phyloP scores from a whole-genome alignment of 2,113 vertebrate genomes.

The Dinomys branickii region DNA sequence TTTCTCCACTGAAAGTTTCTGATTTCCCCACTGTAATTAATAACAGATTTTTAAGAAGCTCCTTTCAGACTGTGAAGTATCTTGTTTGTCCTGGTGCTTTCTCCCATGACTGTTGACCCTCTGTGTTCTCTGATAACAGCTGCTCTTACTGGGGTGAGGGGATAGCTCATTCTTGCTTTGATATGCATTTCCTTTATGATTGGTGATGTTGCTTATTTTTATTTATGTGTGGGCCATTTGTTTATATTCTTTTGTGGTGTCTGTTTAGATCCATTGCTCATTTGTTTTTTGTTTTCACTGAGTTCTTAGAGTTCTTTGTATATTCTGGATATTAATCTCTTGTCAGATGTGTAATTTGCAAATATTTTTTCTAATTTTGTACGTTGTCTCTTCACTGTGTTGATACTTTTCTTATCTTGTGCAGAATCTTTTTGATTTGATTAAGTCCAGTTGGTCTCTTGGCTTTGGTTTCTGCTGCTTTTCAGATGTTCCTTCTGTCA shows the following conservation, averaged over 20 bases:
- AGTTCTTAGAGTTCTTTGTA: background rate
- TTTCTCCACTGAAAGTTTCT: background rate
- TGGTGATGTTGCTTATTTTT: background rate
- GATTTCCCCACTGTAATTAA: conserved; percentile 35
- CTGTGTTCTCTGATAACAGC: background rate
- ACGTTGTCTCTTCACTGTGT: background rate
- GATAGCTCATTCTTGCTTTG: background rate
- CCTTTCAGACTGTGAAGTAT: background rate
- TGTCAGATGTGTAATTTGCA: background rate
- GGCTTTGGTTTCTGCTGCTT: background rate
- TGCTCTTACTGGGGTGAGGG: background rate
- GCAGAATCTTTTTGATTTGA: background rate
- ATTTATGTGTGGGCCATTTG: background rate
- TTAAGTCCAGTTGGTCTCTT: background rate
- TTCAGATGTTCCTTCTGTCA: background rate
- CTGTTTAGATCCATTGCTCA: background rate
- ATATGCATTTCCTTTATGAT: background rate
- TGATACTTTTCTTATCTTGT: background rate
- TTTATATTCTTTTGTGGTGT: background rate
- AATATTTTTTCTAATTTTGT: background rate
- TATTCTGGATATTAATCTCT: background rate
- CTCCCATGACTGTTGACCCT: background rate
- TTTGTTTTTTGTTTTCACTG: background rate
- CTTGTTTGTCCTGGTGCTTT: background rate
- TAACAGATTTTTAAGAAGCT: background rate